Evolutionary conservation across 1,140 invertebrate species (phyloP), one percentile per base, ranked within the genome.

Genomic region (Metopolophium dirhodum): DNA sequence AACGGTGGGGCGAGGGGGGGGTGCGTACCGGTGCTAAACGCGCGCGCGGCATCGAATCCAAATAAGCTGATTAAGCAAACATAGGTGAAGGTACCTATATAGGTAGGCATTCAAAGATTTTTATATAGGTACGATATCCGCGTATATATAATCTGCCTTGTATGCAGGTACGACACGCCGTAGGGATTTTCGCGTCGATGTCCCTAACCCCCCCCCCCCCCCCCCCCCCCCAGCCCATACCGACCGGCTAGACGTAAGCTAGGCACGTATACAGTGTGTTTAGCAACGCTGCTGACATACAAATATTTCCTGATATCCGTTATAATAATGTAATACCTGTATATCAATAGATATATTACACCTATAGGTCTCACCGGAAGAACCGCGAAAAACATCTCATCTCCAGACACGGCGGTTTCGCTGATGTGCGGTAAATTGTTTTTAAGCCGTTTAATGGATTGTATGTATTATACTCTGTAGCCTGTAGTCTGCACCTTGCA

Each of bases 61-160:
- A 54, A 85, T 93, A 86, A 93, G 82, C 91, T 93, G 91, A 93
- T 93, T 93, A 93, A 26, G 57, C 87, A 47, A 18, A 77, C 61
- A n/a, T 77, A 20, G 61, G 61, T 68, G 11, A 26, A 8, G 14
- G 23, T 23, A 14, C 30, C 3, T 68, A 68, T n/a, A 30, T n/a
- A 68, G 9, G 11, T 77, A 35, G 30, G n/a, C 4, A 35, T 77
- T 77, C 61, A 7, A 7, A 77, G 14, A 77, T n/a, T 77, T 77
- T 9, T n/a, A 20, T 77, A n/a, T 2, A 35, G 61, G 30, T 61
- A 61, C 20, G 61, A 77, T 77, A 77, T 77, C n/a, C 61, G n/a
- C 30, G 30, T 51, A 20, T 51, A 49, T 51, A 51, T 68, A 30
- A 41, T 41, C 41, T 41, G 41, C 41, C 41, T 41, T n/a, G n/a